A percentile compares a stretch with the other conserved stretches of the same genome.
phyloP scores from a whole-genome alignment of 2,888 invertebrate species.

The Xestia xanthographa region DNA sequence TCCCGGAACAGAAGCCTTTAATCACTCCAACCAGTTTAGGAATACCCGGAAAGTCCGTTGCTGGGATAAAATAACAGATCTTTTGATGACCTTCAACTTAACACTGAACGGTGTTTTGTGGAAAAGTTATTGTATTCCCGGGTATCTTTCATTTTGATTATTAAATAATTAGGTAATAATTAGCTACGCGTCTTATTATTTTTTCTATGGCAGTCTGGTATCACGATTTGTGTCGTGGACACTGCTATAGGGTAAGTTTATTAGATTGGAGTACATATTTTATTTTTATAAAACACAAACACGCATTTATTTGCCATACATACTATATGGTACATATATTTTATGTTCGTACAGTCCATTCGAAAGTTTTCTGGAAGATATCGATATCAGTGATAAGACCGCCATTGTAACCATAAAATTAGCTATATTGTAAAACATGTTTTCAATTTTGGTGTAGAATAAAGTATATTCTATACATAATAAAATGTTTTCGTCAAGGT shows the following conservation, averaged over 20 bases:
- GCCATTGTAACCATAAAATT: too few relatives aligned
- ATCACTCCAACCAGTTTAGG: slow-evolving; percentile 34
- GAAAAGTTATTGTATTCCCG: slow-evolving; percentile 2
- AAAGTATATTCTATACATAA: background rate
- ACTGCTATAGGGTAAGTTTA: background rate
- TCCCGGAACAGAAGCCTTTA: slow-evolving; percentile 30
- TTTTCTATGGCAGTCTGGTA: background rate
- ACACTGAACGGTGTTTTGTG: background rate
- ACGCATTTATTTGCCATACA: too few relatives aligned
- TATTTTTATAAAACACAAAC: background rate
- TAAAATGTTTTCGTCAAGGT: background rate
- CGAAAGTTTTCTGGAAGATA: too few relatives aligned
- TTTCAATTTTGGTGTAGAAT: too few relatives aligned
- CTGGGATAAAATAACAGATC: slow-evolving; percentile 42
- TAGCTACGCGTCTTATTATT: background rate
- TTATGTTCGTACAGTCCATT: too few relatives aligned
- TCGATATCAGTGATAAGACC: too few relatives aligned
- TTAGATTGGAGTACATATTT: background rate
- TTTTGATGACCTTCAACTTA: slow-evolving; percentile 23
- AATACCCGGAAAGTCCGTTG: slow-evolving; percentile 20
- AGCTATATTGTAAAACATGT: too few relatives aligned
- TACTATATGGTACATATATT: too few relatives aligned
- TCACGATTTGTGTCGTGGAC: background rate
- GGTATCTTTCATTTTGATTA: background rate
- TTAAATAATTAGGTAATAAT: background rate